Base-by-base conservation (phyloP, 2,797 vertebrate species). In the Scarus forsteni region DNA sequence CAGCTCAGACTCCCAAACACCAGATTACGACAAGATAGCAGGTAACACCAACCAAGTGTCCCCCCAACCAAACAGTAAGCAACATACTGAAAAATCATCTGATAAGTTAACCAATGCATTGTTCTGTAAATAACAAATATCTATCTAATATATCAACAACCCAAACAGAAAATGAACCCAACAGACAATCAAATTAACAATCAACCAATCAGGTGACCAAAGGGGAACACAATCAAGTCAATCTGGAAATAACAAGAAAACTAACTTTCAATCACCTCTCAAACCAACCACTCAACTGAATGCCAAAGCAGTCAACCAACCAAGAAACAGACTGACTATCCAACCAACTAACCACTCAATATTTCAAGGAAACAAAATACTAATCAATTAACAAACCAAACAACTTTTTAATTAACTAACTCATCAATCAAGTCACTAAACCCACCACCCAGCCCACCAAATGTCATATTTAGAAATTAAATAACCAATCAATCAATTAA, bases 1-100 rank as follows among this genome's bases (percentile, higher is more conserved):
- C 89, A 98, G 96, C 81, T 97, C 96, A 10, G 96, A 97, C 56
- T 98, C 95, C 8, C 97, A 96, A 76, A 95, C 94, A 1, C 95
- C 94, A 1, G 95, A 97, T 74, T 92, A 94, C 0, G 94, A 97
- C 60, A 96, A 95, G 83, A 94, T 94, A 9, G 87, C 94, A 90
- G 96, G 97, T 99, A 81, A 13, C 12, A 11, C 3, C 12, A 10
- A 46, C 35, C n/a, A 8, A 1, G 15, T 14, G 57, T 2, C 27
- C 27, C 27, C 27, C 27, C 27, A 12, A 35, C 10, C 40, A 43
- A 27, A 27, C 4, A 27, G 27, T 27, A 27, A 27, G 2, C 27
- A 27, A 27, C 27, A 27, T 27, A 27, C 27, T 27, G 27, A 27
- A 27, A 27, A 27, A 27, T 27, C 4, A 27, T 27, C 27, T 27